phyloP scores from a whole-genome alignment of 2,113 vertebrate species.

The Empidonax alnorum region DNA sequence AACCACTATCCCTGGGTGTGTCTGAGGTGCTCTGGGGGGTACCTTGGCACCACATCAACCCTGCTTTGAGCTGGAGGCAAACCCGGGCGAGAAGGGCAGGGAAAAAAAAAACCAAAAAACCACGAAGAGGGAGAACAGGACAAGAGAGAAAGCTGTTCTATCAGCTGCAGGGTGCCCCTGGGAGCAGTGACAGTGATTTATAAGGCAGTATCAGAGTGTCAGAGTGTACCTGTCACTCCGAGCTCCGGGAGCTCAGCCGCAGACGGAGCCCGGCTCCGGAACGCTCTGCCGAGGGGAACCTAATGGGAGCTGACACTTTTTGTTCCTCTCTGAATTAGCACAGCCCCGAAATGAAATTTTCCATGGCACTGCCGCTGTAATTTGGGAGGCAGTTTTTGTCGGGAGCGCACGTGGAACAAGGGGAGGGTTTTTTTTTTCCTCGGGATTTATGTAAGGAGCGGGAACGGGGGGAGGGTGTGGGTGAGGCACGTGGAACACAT shows the following conservation, averaged over 20 bases:
- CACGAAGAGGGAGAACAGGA: neutral
- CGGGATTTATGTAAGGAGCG: neutral
- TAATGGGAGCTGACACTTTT: neutral
- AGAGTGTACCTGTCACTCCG: neutral
- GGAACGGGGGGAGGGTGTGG: neutral
- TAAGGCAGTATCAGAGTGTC: neutral
- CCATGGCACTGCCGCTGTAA: neutral
- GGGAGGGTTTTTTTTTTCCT: neutral
- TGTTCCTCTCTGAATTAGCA: neutral
- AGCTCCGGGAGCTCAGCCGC: neutral
- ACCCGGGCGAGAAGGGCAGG: neutral
- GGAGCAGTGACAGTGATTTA: slow-evolving; percentile 9
- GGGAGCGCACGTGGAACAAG: accelerated
- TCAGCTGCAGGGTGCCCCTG: neutral
- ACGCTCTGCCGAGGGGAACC: neutral
- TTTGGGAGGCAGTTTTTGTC: neutral
- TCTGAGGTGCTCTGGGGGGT: neutral
- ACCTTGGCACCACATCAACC: neutral
- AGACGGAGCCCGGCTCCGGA: neutral
- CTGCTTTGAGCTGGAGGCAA: neutral
- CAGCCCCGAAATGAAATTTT: neutral
- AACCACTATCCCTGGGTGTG: neutral
- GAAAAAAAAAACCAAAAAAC: too few relatives aligned
- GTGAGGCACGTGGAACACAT: neutral
- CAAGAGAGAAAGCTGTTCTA: neutral